Evolutionary conservation across 2,797 vertebrate genomes (phyloP), one percentile per base, ranked within the genome.

Genomic region (Jordanella pulchra): DNA sequence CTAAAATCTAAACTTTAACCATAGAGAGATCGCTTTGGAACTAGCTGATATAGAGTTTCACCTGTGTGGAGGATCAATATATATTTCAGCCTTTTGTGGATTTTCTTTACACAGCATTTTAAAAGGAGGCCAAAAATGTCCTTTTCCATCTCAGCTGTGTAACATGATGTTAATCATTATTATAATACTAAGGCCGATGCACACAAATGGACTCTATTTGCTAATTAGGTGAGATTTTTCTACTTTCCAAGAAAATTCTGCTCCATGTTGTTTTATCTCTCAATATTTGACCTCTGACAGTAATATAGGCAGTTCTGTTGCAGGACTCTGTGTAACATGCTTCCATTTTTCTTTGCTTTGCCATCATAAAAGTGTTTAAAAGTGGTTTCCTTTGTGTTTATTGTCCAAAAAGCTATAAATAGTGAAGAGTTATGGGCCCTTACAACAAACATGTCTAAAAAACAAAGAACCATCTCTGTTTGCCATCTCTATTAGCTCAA

Each of bases 321-420:
- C 48, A 50, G 18, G 48, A 18, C 3, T 51, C 48, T 61, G 11
- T 61, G 32, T 13, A 35, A 61, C 30, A 10, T 39, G 58, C 30
- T 61, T 35, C 35, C 32, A 63, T 42, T 39, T 42, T 11, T 7
- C 12, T 56, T 67, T 61, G 12, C 23, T 11, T 63, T 21, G 0
- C 65, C 45, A 6, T 28, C 64, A 76, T 32, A 44, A 72, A 65
- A 23, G 17, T 30, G 48, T 23, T 61, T 23, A 39, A 39, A 39
- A 39, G 35, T 61, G 39, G 32, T 1, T 56, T 67, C 25, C 30
- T 48, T 56, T 70, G 53, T 48, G n/a, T 45, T 3, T 58, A 23
- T 42, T 48, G 63, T 35, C 53, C 42, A 18, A 72, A 82, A 30
- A 65, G 35, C 73, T 21, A 6, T 70, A 76, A 83, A 79, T 65